phyloP scores from a whole-genome alignment of 2,888 invertebrate species.

The Galerucella pusilla region DNA sequence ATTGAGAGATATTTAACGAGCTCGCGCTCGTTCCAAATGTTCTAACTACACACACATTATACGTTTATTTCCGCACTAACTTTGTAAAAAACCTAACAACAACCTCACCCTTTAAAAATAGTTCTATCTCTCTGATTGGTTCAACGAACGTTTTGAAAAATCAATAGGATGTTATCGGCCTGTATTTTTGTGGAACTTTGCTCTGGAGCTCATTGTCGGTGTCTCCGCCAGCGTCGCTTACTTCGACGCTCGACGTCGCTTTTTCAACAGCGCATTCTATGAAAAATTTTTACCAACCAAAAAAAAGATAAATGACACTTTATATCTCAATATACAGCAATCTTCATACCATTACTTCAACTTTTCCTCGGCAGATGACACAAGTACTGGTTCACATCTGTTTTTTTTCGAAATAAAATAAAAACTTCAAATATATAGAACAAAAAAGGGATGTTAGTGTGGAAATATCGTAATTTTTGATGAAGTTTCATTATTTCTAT shows the following conservation, averaged over 20 bases:
- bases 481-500: background rate
- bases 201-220: constrained; percentile 62
- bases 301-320: constrained; percentile 38
- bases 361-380: constrained; percentile 13
- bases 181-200: constrained; percentile 66
- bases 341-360: constrained; percentile 8
- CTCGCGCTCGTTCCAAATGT: constrained; percentile 55
- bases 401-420: background rate
- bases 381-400: background rate
- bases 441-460: background rate
- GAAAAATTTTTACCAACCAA: constrained; percentile 56
- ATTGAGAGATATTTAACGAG: constrained; percentile 64
- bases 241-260: constrained; percentile 61
- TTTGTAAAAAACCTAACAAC: constrained; percentile 64
- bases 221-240: constrained; percentile 64
- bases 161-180: constrained; percentile 72
- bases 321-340: constrained; percentile 9
- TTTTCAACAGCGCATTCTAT: constrained; percentile 62
- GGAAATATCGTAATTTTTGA: background rate
- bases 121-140: constrained; percentile 67
- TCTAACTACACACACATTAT: constrained; percentile 54
- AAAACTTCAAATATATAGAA: background rate
- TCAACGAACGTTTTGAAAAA: constrained; percentile 72
- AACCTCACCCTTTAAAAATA: constrained; percentile 70
- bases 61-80: constrained; percentile 59